These are phyloP conservation scores for Lepus europaeus DNA, from an alignment of 2,113 vertebrate genomes.

Conservation along the genomic window DNA sequence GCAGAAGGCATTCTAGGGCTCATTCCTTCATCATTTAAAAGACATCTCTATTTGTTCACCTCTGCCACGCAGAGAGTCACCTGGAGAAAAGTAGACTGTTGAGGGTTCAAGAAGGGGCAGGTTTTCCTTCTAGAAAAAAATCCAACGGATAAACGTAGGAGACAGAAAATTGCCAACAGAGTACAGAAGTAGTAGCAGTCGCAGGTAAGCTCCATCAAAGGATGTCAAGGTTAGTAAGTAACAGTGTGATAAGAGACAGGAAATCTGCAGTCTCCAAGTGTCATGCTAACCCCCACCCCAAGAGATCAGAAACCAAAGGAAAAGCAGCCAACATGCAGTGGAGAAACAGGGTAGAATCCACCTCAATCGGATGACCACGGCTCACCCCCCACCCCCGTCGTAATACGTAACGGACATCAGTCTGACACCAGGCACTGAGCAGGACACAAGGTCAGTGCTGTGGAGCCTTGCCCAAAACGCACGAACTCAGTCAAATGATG, in stretches of 20 bases:
- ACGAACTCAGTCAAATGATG: background rate
- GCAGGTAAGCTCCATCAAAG: background rate
- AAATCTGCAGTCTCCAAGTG: background rate
- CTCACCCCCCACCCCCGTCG: too few relatives aligned
- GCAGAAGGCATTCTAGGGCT: background rate
- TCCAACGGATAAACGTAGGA: background rate
- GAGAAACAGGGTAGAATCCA: background rate
- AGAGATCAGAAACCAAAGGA: background rate
- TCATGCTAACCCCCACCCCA: too few relatives aligned
- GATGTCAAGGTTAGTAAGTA: background rate
- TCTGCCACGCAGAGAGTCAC: background rate
- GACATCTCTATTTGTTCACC: slow-evolving; percentile 5
- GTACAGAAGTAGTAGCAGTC: fast-evolving
- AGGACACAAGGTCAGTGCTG: background rate
- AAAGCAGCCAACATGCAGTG: background rate
- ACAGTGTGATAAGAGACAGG: background rate
- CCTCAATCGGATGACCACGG: background rate
- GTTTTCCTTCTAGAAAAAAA: slow-evolving; percentile 5
- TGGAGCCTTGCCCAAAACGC: background rate
- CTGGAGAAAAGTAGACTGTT: background rate
- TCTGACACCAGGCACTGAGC: fast-evolving
- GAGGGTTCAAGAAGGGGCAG: background rate
- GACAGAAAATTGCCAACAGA: background rate
- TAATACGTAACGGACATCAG: background rate
- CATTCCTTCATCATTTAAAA: background rate